A percentile compares a stretch with the other conserved stretches of the same genome.
phyloP scores from a whole-genome alignment of 2,888 invertebrate species.

The Drosophila neutralis region DNA sequence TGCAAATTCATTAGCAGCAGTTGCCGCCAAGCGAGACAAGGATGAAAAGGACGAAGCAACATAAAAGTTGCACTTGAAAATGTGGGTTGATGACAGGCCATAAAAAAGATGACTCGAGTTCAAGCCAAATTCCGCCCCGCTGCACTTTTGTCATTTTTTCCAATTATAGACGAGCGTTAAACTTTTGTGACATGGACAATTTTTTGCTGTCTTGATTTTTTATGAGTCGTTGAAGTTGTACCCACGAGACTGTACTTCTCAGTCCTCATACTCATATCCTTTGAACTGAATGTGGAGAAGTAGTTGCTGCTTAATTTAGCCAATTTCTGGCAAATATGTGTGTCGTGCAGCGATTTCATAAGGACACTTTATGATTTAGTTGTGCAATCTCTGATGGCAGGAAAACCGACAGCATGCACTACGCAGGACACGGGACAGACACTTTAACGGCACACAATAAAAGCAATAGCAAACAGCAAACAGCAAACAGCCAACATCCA shows the following conservation, averaged over 20 bases:
- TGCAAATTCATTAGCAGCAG: conserved; percentile 47
- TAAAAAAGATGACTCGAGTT: conserved; percentile 18
- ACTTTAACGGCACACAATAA: conserved; percentile 59
- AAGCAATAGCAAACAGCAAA: conserved; percentile 36
- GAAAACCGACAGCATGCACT: conserved; percentile 6
- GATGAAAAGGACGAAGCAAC: conserved; percentile 22
- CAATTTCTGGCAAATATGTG: conserved; percentile 16
- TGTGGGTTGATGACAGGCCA: conserved; percentile 24
- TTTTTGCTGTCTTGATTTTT: conserved; percentile 51
- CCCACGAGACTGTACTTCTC: conserved; percentile 9
- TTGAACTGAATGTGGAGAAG: conserved; percentile 26
- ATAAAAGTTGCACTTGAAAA: conserved; percentile 37
- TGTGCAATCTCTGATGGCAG: conserved; percentile 20
- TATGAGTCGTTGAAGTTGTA: conserved; percentile 21
- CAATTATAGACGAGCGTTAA: conserved; percentile 66
- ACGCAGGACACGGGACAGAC: conserved; percentile 8
- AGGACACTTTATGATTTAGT: conserved; percentile 37
- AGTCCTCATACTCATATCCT: conserved; percentile 24
- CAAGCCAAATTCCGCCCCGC: conserved; percentile 30
- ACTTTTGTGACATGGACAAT: conserved; percentile 54
- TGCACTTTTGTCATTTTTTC: conserved; percentile 60
- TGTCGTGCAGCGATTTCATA: conserved; percentile 15
- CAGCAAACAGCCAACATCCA: conserved; percentile 3
- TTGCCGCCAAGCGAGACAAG: conserved; percentile 16
- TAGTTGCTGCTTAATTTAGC: conserved; percentile 52